These are phyloP conservation scores for Syrmaticus mikado DNA, from an alignment of 2,113 vertebrate genomes.

Conservation along the genomic window DNA sequence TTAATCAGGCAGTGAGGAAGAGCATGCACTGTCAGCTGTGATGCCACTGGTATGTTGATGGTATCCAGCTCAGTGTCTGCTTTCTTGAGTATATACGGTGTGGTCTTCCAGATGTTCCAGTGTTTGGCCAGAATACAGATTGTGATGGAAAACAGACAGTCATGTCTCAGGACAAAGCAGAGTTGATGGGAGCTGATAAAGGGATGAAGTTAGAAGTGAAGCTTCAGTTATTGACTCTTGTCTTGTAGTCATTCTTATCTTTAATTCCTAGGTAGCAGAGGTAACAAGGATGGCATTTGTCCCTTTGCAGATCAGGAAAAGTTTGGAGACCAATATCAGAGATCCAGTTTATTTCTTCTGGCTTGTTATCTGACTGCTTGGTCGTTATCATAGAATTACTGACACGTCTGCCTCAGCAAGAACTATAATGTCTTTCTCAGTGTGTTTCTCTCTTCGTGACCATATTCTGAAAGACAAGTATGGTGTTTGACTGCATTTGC, in stretches of 20 bases:
- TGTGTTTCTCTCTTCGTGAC: not conserved
- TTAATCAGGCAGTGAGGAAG: conserved; percentile 31
- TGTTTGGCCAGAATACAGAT: conserved; percentile 44
- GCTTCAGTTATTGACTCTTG: not conserved
- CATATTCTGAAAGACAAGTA: not conserved
- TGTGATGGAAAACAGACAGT: conserved; percentile 51
- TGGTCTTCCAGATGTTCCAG: conserved; percentile 56
- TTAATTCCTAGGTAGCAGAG: not conserved
- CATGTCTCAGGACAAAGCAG: not conserved
- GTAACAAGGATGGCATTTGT: not conserved
- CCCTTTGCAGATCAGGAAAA: not conserved
- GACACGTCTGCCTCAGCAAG: not conserved
- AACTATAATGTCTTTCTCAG: not conserved
- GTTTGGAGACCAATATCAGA: not conserved
- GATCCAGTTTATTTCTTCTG: not conserved
- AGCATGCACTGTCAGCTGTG: conserved; percentile 40
- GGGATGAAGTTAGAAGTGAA: not conserved
- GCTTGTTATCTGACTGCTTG: not conserved
- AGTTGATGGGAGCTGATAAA: not conserved
- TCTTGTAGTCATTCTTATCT: not conserved
- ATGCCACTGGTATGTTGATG: conserved; percentile 50
- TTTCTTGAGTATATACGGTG: not conserved
- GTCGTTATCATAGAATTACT: not conserved
- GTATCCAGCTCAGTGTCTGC: conserved; percentile 53
- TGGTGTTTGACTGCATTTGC: not conserved